Conservation (phyloP, 2,888 invertebrate genomes). For the Acleris literana region DNA sequence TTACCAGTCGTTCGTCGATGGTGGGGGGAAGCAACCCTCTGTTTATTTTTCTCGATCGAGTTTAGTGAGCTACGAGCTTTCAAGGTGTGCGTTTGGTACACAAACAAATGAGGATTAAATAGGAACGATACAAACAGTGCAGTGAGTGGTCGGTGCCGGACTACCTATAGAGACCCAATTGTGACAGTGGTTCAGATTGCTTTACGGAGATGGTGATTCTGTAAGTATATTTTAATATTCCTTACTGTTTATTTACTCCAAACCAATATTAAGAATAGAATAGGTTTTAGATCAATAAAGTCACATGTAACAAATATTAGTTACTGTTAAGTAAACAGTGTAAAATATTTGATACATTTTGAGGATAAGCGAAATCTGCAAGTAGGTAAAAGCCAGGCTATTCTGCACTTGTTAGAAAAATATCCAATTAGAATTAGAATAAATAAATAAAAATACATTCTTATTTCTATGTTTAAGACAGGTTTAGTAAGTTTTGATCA, state of each 20-base stretch:
- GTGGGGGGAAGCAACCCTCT: constrained; percentile 76
- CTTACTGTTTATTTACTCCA: not conserved
- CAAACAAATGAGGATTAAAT: constrained; percentile 24
- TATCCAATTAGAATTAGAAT: too few relatives aligned
- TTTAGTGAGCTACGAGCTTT: constrained; percentile 76
- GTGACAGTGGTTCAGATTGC: constrained; percentile 55
- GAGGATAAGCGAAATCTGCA: too few relatives aligned
- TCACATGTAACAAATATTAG: too few relatives aligned
- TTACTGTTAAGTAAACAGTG: too few relatives aligned
- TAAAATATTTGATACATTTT: too few relatives aligned
- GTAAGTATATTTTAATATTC: constrained; percentile 57
- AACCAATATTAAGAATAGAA: too few relatives aligned
- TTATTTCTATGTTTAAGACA: too few relatives aligned
- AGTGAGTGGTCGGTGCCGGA: constrained; percentile 49
- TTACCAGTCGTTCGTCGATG: constrained; percentile 54
- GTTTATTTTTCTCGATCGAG: constrained; percentile 79
- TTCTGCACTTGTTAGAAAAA: too few relatives aligned
- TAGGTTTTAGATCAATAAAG: too few relatives aligned
- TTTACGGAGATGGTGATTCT: constrained; percentile 78
- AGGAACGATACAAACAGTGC: constrained; percentile 34
- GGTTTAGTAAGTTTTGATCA: too few relatives aligned
- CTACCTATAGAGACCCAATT: constrained; percentile 45
- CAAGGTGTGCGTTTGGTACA: constrained; percentile 49
- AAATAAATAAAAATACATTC: too few relatives aligned
- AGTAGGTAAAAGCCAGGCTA: too few relatives aligned